Percentiles rank a stretch among this genome's conserved stretches.
Evolutionary conservation across 1,140 invertebrate genomes (phyloP).

Genomic region (Heliconius nattereri): DNA sequence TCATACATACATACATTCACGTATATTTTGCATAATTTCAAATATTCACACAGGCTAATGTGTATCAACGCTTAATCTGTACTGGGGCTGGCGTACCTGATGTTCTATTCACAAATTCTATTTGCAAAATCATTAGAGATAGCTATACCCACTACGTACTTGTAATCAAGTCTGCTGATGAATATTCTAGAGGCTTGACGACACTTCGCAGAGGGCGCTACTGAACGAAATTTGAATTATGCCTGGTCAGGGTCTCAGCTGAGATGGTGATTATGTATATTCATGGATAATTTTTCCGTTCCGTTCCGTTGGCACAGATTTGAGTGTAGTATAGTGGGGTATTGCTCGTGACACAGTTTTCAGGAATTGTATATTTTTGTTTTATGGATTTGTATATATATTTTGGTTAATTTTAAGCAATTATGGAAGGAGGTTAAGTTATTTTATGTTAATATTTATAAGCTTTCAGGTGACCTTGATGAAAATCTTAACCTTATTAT

Average conservation of each 20-base stretch:
- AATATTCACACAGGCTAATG: conserved; percentile 28
- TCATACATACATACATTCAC: not conserved
- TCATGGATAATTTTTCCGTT: conserved; percentile 20
- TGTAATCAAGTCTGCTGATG: conserved; percentile 54
- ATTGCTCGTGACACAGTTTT: not conserved
- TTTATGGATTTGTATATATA: not conserved
- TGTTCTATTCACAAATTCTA: conserved; percentile 40
- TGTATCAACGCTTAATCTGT: conserved; percentile 22
- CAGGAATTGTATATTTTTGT: not conserved
- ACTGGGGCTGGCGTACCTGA: conserved; percentile 13
- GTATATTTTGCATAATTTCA: not conserved
- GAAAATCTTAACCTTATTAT: too few relatives aligned
- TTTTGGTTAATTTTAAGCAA: not conserved
- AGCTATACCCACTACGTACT: conserved; percentile 31
- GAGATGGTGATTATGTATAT: conserved; percentile 37
- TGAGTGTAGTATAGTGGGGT: not conserved
- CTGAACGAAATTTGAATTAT: conserved; percentile 58
- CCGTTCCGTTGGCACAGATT: conserved; percentile 16
- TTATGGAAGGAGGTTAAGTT: not conserved
- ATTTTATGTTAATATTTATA: not conserved
- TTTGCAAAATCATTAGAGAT: conserved; percentile 36
- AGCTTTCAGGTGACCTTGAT: not conserved
- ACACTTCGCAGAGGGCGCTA: conserved; percentile 50
- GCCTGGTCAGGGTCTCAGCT: conserved; percentile 51
- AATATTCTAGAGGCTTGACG: conserved; percentile 55